These are phyloP conservation scores for Rhabdomys pumilio DNA, from an alignment of 2,797 vertebrate genomes.

Conservation along the genomic window DNA sequence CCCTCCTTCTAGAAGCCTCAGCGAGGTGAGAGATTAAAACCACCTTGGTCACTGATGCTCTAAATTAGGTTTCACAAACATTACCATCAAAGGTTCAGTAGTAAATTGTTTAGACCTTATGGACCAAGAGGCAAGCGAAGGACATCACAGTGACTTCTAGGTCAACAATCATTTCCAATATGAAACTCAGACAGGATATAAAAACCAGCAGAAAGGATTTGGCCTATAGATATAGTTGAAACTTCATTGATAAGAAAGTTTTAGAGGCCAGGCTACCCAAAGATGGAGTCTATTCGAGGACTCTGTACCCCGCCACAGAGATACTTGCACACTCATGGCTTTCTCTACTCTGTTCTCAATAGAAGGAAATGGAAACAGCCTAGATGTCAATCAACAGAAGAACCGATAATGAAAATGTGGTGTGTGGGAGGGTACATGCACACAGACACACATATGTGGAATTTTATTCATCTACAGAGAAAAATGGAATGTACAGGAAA, in stretches of 20 bases:
- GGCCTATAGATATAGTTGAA: not conserved
- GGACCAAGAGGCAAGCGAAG: slow-evolving; percentile 17
- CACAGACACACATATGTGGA: not conserved
- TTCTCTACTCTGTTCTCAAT: not conserved
- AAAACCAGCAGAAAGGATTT: not conserved
- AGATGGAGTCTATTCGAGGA: not conserved
- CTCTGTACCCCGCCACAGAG: not conserved
- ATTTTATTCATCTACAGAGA: not conserved
- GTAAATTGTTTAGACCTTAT: slow-evolving; percentile 18
- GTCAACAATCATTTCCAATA: slow-evolving; percentile 2
- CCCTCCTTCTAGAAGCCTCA: not conserved
- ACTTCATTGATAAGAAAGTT: not conserved
- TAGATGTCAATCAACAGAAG: not conserved
- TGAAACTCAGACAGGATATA: not conserved
- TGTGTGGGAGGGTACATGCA: not conserved
- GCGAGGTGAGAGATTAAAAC: not conserved
- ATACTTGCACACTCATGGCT: not conserved
- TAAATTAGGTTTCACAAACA: not conserved
- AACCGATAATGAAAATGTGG: not conserved
- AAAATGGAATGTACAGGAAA: not conserved
- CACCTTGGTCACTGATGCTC: not conserved
- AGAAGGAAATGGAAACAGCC: not conserved
- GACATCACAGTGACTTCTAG: not conserved
- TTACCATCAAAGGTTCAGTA: not conserved
- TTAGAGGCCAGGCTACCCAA: slow-evolving; percentile 9